Evolutionary conservation across 2,888 invertebrate species (phyloP).

Genomic region (Willowsia nigromaculata): DNA sequence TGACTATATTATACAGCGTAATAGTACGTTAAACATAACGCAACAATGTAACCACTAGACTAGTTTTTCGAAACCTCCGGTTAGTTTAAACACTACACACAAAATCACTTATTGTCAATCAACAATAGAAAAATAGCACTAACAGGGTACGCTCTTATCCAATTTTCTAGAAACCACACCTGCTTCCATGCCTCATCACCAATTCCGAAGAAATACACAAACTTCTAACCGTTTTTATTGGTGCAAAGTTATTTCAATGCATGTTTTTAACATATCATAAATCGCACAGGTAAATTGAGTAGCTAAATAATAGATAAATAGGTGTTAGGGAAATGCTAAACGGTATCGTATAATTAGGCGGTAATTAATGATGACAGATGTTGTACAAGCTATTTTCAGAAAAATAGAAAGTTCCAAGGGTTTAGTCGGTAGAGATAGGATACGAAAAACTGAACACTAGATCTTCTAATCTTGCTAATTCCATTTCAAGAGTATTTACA

Average conservation of each 20-base stretch:
- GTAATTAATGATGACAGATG: too few species aligned
- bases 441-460: background rate
- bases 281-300: background rate
- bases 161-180: background rate
- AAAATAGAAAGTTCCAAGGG: too few species aligned
- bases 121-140: background rate
- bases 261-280: background rate
- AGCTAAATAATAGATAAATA: too few species aligned
- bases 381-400: too few species aligned
- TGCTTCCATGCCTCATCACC: background rate
- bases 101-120: background rate
- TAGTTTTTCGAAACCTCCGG: background rate
- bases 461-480: background rate
- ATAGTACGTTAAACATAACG: background rate
- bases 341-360: too few species aligned
- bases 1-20: background rate
- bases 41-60: constrained; percentile 38
- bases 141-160: background rate
- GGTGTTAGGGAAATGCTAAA: too few species aligned
- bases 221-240: background rate
- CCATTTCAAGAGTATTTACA: background rate
- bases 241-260: background rate
- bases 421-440: too few species aligned
- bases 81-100: background rate
- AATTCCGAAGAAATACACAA: background rate